Percentiles rank a stretch among this genome's conserved stretches.
Evolutionary conservation across 1,140 invertebrate species (phyloP).

Genomic region (Drosophila malerkotliana): DNA sequence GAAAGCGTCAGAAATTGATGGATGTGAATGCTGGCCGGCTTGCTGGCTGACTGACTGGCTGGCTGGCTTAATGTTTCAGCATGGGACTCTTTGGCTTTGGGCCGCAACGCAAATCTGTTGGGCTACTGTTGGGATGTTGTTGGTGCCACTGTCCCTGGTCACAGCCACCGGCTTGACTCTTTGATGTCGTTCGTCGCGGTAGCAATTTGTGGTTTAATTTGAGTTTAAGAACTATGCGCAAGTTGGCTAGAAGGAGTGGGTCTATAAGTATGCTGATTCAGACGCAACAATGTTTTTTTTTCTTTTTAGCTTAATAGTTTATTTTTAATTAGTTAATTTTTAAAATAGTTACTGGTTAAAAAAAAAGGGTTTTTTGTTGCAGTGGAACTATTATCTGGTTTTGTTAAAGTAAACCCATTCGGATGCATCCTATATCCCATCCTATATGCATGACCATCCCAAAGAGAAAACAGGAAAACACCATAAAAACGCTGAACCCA

Average conservation of each 20-base stretch:
- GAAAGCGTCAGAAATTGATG: conserved; percentile 84
- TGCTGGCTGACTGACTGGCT: no score
- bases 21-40: conserved; percentile 69
- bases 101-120: conserved; percentile 79
- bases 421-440: no score
- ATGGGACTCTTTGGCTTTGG: conserved; percentile 46
- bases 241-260: conserved; percentile 23
- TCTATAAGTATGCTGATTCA: conserved; percentile 16
- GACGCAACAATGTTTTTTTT: not conserved
- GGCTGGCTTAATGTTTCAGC: no score
- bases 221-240: conserved; percentile 80
- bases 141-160: conserved; percentile 1
- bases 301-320: not conserved
- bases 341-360: not conserved
- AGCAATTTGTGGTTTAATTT: conserved; percentile 83
- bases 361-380: no score
- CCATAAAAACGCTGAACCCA: conserved; percentile 74
- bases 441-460: conserved; percentile 41
- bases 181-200: conserved; percentile 73
- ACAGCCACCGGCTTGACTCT: conserved; percentile 50
- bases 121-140: conserved; percentile 50
- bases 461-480: conserved; percentile 22
- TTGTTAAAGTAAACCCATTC: not conserved
- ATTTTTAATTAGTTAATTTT: not conserved
- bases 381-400: no score